Conservation (phyloP, 2,113 vertebrate species). For the Dinomys branickii region DNA sequence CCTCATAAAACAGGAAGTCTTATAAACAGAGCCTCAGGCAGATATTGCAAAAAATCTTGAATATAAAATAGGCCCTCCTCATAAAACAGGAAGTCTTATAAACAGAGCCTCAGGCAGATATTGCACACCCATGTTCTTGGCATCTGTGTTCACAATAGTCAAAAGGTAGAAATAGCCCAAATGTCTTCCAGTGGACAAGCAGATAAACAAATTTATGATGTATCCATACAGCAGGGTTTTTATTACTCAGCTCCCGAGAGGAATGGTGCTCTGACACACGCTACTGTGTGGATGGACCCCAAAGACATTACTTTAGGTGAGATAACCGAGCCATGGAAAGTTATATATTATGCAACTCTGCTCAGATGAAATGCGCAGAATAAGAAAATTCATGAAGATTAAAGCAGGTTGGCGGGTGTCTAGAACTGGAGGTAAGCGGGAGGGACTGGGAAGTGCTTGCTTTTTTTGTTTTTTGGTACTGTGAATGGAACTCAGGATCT, state of each 20-base stretch:
- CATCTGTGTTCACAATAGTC: not conserved
- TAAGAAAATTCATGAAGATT: not conserved
- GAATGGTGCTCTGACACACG: not conserved
- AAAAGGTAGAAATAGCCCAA: not conserved
- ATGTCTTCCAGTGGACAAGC: not conserved
- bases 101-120: not conserved
- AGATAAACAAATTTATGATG: not conserved
- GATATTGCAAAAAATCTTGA: no score
- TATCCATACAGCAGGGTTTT: not conserved
- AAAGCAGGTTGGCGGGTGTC: not conserved
- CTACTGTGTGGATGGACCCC: not conserved
- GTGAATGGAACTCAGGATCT: no score
- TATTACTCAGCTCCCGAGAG: not conserved
- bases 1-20: fast-evolving
- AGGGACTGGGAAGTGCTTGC: not conserved
- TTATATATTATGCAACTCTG: not conserved
- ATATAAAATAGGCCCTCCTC: fast-evolving
- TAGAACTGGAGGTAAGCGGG: not conserved
- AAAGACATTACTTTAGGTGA: not conserved
- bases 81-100: not conserved
- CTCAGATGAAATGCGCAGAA: not conserved
- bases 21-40: not conserved
- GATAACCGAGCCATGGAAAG: not conserved
- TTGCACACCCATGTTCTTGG: not conserved
- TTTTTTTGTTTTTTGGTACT: no score